Conservation (phyloP, 1,140 invertebrate genomes). For the Notospermus geniculatus region DNA sequence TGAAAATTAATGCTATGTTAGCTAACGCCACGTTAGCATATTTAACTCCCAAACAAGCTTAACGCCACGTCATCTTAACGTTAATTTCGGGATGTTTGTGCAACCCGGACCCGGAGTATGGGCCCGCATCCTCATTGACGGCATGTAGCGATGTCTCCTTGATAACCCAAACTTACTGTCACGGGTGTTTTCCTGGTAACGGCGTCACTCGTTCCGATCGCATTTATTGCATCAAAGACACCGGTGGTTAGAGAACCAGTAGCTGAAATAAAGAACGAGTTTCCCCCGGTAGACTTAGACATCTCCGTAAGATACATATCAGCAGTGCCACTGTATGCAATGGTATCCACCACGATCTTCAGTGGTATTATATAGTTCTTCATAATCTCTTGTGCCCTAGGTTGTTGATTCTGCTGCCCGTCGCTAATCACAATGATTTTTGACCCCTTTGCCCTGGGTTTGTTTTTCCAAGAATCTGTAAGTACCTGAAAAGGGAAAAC, state of each 20-base stretch:
- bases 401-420: constrained; percentile 31
- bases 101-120: too few relatives aligned
- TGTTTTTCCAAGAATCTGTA: not conserved
- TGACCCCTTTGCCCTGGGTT: constrained; percentile 13
- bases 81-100: too few relatives aligned
- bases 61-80: too few relatives aligned
- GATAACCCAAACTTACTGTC: too few relatives aligned
- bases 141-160: too few relatives aligned
- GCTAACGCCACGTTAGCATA: too few relatives aligned
- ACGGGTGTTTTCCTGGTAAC: constrained; percentile 8
- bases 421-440: constrained; percentile 31
- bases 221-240: constrained; percentile 24
- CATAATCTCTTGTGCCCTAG: constrained; percentile 20
- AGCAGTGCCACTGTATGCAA: constrained; percentile 28
- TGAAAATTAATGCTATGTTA: too few relatives aligned
- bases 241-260: constrained; percentile 21
- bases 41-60: too few relatives aligned
- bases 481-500: not conserved
- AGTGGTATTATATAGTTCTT: constrained; percentile 5
- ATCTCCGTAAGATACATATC: constrained; percentile 25
- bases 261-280: constrained; percentile 29
- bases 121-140: too few relatives aligned
- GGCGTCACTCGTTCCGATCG: constrained; percentile 20
- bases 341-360: constrained; percentile 26
- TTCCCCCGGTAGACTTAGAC: constrained; percentile 25